phyloP scores from a whole-genome alignment of 1,140 invertebrate species.

The Drosophila rufa region DNA sequence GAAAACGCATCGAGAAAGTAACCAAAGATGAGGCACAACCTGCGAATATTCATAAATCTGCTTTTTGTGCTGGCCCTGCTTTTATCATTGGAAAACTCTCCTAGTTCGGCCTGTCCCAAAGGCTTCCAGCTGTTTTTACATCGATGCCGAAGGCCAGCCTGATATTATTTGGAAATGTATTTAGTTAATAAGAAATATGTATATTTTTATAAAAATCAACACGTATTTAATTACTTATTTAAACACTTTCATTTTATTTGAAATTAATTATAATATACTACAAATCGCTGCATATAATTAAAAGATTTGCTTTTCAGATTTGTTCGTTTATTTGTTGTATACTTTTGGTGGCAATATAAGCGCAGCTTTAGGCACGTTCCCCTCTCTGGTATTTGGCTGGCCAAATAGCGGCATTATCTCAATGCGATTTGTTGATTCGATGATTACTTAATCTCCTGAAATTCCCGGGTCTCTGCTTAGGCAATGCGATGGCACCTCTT shows the following conservation, averaged over 20 bases:
- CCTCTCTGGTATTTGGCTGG: not conserved
- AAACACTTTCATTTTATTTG: too few species aligned
- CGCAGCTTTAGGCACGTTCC: constrained; percentile 10
- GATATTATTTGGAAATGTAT: not conserved
- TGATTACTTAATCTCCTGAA: not conserved
- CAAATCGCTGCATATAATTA: not conserved
- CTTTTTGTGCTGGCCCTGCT: not conserved
- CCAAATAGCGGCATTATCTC: not conserved
- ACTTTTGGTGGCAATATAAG: constrained; percentile 1
- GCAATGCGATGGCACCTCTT: not conserved
- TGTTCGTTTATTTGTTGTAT: not conserved
- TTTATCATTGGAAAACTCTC: not conserved
- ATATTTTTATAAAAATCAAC: too few species aligned
- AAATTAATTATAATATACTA: too few species aligned
- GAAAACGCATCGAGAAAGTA: not conserved
- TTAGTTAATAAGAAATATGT: not conserved
- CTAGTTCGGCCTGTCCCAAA: not conserved
- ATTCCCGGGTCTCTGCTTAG: not conserved
- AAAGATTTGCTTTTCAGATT: not conserved
- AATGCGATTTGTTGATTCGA: not conserved
- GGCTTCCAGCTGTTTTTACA: constrained; percentile 1
- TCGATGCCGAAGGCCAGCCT: constrained; percentile 20
- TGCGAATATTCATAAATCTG: not conserved
- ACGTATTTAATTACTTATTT: too few species aligned
- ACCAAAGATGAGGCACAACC: not conserved